Evolutionary conservation across 2,797 vertebrate genomes (phyloP), one percentile per base, ranked within the genome.

Genomic region (Fistularia commersonii): DNA sequence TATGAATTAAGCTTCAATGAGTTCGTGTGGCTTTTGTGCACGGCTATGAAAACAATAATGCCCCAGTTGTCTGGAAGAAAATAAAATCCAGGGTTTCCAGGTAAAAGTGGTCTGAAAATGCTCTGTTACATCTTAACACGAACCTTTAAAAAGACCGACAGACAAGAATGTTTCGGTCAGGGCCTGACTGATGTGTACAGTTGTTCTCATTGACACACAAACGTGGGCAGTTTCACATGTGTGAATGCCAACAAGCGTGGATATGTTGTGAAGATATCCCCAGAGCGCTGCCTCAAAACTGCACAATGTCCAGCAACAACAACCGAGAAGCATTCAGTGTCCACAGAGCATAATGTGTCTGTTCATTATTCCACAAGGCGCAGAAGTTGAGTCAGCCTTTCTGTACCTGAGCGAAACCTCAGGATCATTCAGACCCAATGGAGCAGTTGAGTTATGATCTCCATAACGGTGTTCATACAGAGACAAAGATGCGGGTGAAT

Each of bases 171-270:
- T 52, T 41, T 37, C 59, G 75, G 55, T 74, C 61, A 33, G 61
- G 62, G 57, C 48, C 51, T 72, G 66, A 72, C 54, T 69, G 76
- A 79, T 77, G 78, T 58, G 51, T 72, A 62, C 56, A 69, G 59
- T 48, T 32, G 32, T 54, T 66, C 61, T 64, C 72, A 34, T 58
- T 77, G 78, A 81, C 74, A 72, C 67, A 61, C 71, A 51, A 54
- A 53, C 59, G 63, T 50, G 72, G 64, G 68, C 64, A 62, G 64
- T 70, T 74, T 74, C 79, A 63, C 65, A 76, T 60, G 68, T 77
- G 79, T 62, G 63, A 66, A 77, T 67, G 59, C 65, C 68, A 79
- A 61, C 51, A 61, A 51, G 57, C 62, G 48, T 34, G 37, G 41
- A 55, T 48, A 34, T 63, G 64, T 48, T 71, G 62, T 55, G 70